Base-by-base conservation (phyloP, 1,140 invertebrate species). In the Meloidogyne chitwoodi region DNA sequence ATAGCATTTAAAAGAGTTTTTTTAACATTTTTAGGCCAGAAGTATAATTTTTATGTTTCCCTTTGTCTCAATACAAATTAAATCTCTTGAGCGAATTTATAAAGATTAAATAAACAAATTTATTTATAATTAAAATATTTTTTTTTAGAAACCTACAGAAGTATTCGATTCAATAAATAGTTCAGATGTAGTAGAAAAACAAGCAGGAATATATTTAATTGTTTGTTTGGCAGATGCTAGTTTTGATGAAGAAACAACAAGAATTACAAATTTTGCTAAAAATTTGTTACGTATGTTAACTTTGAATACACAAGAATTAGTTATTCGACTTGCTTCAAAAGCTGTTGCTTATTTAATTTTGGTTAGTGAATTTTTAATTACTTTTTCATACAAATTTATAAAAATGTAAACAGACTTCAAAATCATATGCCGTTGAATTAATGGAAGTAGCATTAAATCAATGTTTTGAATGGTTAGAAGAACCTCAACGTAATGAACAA, bases 321-420 rank as follows among this genome's bases (percentile, higher is more conserved):
- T 79, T 8, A 66, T 74, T 19, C 31, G 63, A 24, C 24, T 83
- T 24, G 83, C 82, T 1, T 84, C 83, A 10, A 68, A 77, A 19
- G 82, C 83, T 16, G 44, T 84, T 56, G 76, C 80, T 69, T 84
- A 83, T 68, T 26, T 83, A 12, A 81, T 83, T 69, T 76, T 78
- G 19, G 81, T 82, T 6, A 38, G n/a, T 79, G 19, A 3, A 22
- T 63, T n/a, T n/a, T 68, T 0, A 24, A 44, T 76, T 27, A 34
- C 3, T 24, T 24, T 78, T 38, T 24, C 31, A n/a, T n/a, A n/a
- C n/a, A n/a, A n/a, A n/a, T n/a, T n/a, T n/a, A n/a, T n/a, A n/a
- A n/a, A n/a, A n/a, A n/a, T n/a, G n/a, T n/a, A n/a, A n/a, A n/a
- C 16, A 83, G 81, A 85, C 79, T 10, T 84, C 83, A 5, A 84